phyloP scores from a whole-genome alignment of 2,888 invertebrate genomes.

The Machimus atricapillus region DNA sequence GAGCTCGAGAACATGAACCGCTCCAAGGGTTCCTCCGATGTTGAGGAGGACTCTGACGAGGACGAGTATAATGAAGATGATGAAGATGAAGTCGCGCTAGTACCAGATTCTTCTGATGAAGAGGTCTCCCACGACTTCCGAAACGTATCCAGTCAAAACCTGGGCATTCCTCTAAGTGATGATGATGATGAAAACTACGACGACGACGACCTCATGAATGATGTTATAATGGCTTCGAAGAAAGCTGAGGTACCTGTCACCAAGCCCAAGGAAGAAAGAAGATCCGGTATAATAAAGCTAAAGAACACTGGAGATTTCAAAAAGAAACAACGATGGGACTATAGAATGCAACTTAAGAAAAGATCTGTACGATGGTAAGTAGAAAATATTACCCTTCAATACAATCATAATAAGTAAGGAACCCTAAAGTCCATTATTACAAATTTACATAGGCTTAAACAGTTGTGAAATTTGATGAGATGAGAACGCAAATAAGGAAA shows the following conservation, averaged over 20 bases:
- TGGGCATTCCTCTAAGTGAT: not conserved
- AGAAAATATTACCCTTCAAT: not conserved
- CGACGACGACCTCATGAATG: slow-evolving; percentile 2
- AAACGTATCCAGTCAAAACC: not conserved
- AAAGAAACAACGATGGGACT: slow-evolving; percentile 5
- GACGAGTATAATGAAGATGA: slow-evolving; percentile 2
- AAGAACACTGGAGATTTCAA: not conserved
- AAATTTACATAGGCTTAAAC: too few relatives aligned
- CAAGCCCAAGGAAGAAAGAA: not conserved
- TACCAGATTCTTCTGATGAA: not conserved
- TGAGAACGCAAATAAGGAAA: too few relatives aligned
- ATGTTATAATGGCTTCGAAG: not conserved
- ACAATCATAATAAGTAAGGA: not conserved
- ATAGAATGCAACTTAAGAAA: slow-evolving; percentile 34
- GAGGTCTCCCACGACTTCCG: not conserved
- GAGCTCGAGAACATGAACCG: not conserved
- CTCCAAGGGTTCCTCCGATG: not conserved
- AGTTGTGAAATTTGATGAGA: too few relatives aligned
- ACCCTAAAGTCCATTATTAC: too few relatives aligned
- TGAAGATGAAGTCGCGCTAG: not conserved
- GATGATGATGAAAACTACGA: not conserved
- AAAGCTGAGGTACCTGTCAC: not conserved
- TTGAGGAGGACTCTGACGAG: not conserved
- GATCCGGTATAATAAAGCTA: not conserved
- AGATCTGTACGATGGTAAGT: slow-evolving; percentile 43